A percentile compares a stretch with the other conserved stretches of the same genome.
These are phyloP conservation scores for Lasioglossum leucozonium DNA, from an alignment of 2,888 invertebrate genomes.

Conservation along the genomic window DNA sequence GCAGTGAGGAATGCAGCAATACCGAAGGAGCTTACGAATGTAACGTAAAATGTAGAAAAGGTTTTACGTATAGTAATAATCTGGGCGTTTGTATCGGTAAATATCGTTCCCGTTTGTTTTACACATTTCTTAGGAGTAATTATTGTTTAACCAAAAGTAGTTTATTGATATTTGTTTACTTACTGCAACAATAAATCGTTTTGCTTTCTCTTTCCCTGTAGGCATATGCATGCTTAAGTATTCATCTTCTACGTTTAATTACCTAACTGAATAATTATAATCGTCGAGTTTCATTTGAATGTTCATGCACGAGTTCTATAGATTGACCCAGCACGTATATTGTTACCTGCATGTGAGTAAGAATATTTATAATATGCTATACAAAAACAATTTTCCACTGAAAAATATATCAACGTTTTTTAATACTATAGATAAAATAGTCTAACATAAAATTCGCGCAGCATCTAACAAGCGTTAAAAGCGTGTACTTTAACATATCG, in stretches of 20 bases:
- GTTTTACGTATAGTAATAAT: slow-evolving; percentile 75
- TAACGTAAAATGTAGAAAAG: slow-evolving; percentile 79
- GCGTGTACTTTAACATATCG: neutral
- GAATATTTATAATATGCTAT: neutral
- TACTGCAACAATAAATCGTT: neutral
- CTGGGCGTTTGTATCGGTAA: slow-evolving; percentile 80
- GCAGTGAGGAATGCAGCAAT: slow-evolving; percentile 84
- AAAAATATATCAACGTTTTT: neutral
- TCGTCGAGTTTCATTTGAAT: slow-evolving; percentile 2
- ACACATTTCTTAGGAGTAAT: neutral
- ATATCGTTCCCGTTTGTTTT: neutral
- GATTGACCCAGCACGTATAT: slow-evolving; percentile 31
- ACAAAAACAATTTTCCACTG: neutral
- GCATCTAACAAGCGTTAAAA: neutral
- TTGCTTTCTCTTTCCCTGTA: slow-evolving; percentile 17
- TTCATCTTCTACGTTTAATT: slow-evolving; percentile 9
- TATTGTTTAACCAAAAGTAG: neutral
- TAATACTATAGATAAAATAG: neutral
- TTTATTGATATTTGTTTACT: neutral
- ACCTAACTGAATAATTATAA: slow-evolving; percentile 18
- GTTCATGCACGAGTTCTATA: neutral
- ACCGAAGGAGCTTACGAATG: slow-evolving; percentile 85
- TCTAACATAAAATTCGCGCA: neutral
- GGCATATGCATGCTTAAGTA: slow-evolving; percentile 47
- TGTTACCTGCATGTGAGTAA: slow-evolving; percentile 60